Conservation (phyloP, 2,888 invertebrate genomes). For the Branchinecta sandiegonensis region DNA sequence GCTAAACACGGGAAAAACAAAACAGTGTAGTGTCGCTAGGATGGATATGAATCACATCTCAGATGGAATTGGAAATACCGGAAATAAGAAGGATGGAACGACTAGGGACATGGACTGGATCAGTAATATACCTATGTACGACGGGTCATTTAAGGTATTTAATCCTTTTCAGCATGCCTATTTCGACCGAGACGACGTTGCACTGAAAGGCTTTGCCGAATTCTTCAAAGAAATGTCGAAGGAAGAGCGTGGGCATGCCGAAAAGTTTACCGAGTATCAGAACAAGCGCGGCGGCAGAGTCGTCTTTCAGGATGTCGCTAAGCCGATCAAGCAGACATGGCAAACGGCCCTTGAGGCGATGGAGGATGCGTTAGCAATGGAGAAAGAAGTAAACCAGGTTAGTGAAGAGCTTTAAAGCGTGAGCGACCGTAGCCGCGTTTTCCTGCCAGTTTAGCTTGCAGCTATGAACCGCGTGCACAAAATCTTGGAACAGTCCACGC, state of each 20-base stretch:
- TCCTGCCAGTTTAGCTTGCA: too few relatives aligned
- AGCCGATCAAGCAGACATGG: constrained; percentile 51
- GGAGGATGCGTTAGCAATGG: constrained; percentile 53
- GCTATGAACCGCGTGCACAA: too few relatives aligned
- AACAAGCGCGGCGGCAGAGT: constrained; percentile 65
- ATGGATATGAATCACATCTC: too few relatives aligned
- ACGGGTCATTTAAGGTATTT: background rate
- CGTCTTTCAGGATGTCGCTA: constrained; percentile 46
- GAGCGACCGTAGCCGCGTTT: too few relatives aligned
- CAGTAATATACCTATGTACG: too few relatives aligned
- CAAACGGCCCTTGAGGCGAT: constrained; percentile 53
- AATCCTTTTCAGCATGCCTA: constrained; percentile 46
- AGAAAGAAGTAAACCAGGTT: constrained; percentile 53
- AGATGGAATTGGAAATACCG: too few relatives aligned
- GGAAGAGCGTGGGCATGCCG: constrained; percentile 67
- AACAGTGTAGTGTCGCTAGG: too few relatives aligned
- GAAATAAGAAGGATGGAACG: too few relatives aligned
- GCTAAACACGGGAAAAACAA: too few relatives aligned
- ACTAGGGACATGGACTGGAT: too few relatives aligned
- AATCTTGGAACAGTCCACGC: too few relatives aligned
- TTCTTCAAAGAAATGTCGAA: constrained; percentile 58
- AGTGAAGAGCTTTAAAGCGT: background rate
- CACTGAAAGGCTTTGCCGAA: constrained; percentile 49
- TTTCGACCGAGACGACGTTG: constrained; percentile 68
- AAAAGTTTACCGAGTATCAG: constrained; percentile 52